Evolutionary conservation across 37 sponge, comb jelly and placozoan species (phyloP).

Genomic region (Eunapius fragilis): DNA sequence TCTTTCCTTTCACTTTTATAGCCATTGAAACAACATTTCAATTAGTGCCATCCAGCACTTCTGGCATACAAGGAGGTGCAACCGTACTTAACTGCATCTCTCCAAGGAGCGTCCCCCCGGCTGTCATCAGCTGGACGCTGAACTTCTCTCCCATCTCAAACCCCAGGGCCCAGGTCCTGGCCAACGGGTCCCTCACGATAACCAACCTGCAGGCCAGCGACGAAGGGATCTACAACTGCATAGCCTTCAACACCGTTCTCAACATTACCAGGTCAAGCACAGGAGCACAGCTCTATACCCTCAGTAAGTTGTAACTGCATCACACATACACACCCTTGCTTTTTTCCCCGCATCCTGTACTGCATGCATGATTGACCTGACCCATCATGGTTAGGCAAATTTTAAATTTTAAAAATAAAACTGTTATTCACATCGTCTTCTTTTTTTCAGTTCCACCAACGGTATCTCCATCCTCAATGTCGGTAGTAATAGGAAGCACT

Average conservation of each 20-base stretch:
- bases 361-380: neutral
- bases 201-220: slow-evolving; percentile 27
- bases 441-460: slow-evolving; percentile 15
- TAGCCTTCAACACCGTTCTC: slow-evolving; percentile 46
- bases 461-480: slow-evolving; percentile 3
- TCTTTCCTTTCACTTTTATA: neutral
- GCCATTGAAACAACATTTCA: slow-evolving; percentile 39
- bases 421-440: neutral
- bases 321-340: neutral
- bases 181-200: slow-evolving; percentile 43
- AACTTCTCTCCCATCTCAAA: slow-evolving; percentile 31
- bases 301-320: slow-evolving; percentile 21
- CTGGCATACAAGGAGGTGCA: slow-evolving; percentile 22
- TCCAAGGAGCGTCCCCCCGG: slow-evolving; percentile 65
- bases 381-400: neutral
- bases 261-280: slow-evolving; percentile 24
- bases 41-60: slow-evolving; percentile 43
- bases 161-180: slow-evolving; percentile 2
- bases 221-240: slow-evolving; percentile 54
- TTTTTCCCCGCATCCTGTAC: neutral
- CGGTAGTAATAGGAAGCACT: slow-evolving; percentile 23
- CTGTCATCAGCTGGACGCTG: slow-evolving; percentile 57
- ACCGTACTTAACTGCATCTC: slow-evolving; percentile 35
- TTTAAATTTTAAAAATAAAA: neutral
- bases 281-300: slow-evolving; percentile 34